Base-by-base conservation (phyloP, 2,113 vertebrate genomes). In the Pachycephala philippinensis region DNA sequence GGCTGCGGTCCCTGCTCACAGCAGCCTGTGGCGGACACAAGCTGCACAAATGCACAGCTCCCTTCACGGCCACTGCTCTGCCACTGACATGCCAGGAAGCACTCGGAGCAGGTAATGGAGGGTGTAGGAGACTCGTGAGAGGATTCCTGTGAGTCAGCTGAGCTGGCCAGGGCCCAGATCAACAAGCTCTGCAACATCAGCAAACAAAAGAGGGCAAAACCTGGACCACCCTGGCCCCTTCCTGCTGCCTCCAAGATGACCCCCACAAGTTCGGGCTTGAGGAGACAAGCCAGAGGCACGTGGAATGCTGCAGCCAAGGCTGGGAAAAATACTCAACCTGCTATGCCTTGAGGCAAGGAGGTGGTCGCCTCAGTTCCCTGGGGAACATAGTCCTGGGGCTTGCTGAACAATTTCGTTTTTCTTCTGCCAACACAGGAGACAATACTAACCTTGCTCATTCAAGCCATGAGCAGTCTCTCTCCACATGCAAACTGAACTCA, bases 141-240 rank as follows among this genome's bases (percentile, higher is more conserved):
- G 66, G 76, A 95, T 70, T 93, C 65, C 86, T 86, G 39, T 93
- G 92, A 97, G 80, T 97, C 95, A 96, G 86, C 74, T 6, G 0
- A 84, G 76, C 90, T 95, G 95, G 95, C 95, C 50, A 77, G 52
- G 79, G 60, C 90, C 94, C 95, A 97, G 89, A 79, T 24, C 63
- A 64, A 83, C 83, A 45, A 95, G 52, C 68, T 70, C 83, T 64
- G 89, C 92, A 92, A 90, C 84, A 77, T 63, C 89, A 78, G 89
- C 76, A 57, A 92, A 95, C 91, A 93, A 95, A 92, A 87, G 83
- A 95, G 16, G 63, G 86, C 68, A 95, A 86, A 90, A 68, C 68
- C 65, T 20, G 59, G 68, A 93, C 63, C 76, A 88, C 52, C 54
- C 79, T 8, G 13, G 69, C 42, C 86, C 76, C 52, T 95, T 96